A percentile compares a stretch with the other conserved stretches of the same genome.
These are phyloP conservation scores for Cichladusa arquata DNA, from an alignment of 2,113 vertebrate species.

Conservation along the genomic window DNA sequence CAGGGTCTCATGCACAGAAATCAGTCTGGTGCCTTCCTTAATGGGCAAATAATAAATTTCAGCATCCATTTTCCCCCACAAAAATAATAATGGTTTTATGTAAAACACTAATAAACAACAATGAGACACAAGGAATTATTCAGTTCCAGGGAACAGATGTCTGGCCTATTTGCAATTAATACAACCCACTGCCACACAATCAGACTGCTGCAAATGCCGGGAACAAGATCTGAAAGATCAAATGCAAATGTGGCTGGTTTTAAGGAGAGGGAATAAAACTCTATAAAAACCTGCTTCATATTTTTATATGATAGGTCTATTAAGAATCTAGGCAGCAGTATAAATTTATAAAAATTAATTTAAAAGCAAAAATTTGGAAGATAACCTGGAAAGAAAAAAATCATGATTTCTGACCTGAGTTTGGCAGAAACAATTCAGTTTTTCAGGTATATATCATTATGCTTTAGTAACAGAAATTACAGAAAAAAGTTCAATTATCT, in stretches of 20 bases:
- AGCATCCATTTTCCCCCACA: background rate
- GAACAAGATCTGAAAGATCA: conserved; percentile 70
- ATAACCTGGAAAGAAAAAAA: conserved; percentile 1
- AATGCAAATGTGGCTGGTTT: conserved; percentile 65
- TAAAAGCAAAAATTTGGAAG: conserved; percentile 14
- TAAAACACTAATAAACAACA: conserved; percentile 62
- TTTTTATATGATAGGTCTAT: background rate
- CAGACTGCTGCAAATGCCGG: conserved; percentile 68
- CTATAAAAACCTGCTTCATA: conserved; percentile 1
- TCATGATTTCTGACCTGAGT: background rate
- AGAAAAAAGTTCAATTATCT: background rate
- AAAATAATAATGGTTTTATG: background rate
- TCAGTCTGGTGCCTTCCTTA: background rate
- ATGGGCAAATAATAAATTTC: background rate
- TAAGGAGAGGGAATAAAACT: conserved; percentile 63
- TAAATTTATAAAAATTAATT: conserved; percentile 31
- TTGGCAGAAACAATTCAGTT: conserved; percentile 9
- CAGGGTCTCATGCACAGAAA: background rate
- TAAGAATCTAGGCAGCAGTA: conserved; percentile 20
- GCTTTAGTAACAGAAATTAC: background rate
- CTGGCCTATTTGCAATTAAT: conserved; percentile 72
- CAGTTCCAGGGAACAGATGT: conserved; percentile 67
- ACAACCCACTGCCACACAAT: conserved; percentile 67
- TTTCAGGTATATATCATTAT: background rate
- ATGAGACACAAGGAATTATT: conserved; percentile 40